Evolutionary conservation across 2,797 vertebrate species (phyloP).

Genomic region (Ceryle rudis): DNA sequence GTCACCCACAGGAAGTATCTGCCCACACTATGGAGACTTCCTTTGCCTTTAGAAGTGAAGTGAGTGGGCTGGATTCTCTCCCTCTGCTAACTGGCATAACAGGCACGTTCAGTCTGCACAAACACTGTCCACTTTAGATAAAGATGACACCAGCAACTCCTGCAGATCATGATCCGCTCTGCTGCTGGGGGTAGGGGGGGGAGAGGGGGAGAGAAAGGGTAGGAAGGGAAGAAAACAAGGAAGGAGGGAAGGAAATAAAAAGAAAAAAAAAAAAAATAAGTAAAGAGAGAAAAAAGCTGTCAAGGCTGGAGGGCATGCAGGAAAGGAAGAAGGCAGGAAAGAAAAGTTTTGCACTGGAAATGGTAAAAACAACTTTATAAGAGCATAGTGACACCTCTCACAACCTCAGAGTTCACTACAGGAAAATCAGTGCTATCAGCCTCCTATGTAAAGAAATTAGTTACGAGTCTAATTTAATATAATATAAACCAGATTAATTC

Average conservation of each 20-base stretch:
- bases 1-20: not conserved
- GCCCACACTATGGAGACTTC: not conserved
- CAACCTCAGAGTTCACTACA: not conserved
- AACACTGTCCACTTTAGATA: not conserved
- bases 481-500: not conserved
- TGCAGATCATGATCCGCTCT: not conserved
- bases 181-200: not conserved
- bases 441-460: not conserved
- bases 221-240: accelerated
- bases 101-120: not conserved
- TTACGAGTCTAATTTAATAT: not conserved
- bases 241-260: no score
- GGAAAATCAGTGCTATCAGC: not conserved
- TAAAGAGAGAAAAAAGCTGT: no score
- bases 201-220: not conserved
- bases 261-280: no score
- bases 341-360: not conserved
- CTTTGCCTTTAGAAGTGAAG: not conserved
- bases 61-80: not conserved
- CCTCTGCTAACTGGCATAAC: not conserved
- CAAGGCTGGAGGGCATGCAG: not conserved
- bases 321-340: not conserved
- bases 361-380: not conserved
- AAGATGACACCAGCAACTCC: not conserved
- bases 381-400: not conserved